A percentile compares a stretch with the other conserved stretches of the same genome.
Conservation (phyloP, 2,888 invertebrate species). For the Pterobdella sp. region DNA sequence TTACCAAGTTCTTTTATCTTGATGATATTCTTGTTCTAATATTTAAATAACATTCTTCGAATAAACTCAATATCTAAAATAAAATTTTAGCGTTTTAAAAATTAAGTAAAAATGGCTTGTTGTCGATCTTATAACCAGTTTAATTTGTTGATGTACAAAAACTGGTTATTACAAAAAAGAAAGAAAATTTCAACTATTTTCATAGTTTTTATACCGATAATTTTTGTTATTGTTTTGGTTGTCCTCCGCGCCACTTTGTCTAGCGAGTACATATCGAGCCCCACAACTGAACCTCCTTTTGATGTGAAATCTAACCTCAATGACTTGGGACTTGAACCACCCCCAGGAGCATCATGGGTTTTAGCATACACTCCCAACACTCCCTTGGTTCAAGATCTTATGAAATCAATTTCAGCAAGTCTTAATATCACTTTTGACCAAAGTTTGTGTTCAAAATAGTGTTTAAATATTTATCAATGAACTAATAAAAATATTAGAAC, state of each 20-base stretch:
- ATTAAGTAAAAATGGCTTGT: constrained; percentile 7
- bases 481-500: neutral
- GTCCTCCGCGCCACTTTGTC: constrained; percentile 62
- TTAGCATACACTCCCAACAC: constrained; percentile 34
- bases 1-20: too few relatives aligned
- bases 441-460: neutral
- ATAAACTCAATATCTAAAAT: too few relatives aligned
- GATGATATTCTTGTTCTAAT: too few relatives aligned
- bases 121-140: constrained; percentile 52
- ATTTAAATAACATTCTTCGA: too few relatives aligned
- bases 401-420: constrained; percentile 24
- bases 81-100: too few relatives aligned
- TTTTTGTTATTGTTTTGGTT: constrained; percentile 58
- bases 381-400: constrained; percentile 19
- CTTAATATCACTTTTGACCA: constrained; percentile 26
- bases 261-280: neutral
- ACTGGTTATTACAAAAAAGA: constrained; percentile 68
- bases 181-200: constrained; percentile 62
- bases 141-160: constrained; percentile 71
- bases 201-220: constrained; percentile 56
- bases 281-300: constrained; percentile 34
- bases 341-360: neutral
- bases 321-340: neutral
- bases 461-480: neutral
- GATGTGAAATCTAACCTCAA: neutral